A percentile compares a stretch with the other conserved stretches of the same genome.
Evolutionary conservation across 30 jellyfish, hydroid and myxozoan species (phyloP).

Genomic region (Phacellophora camtschatica): DNA sequence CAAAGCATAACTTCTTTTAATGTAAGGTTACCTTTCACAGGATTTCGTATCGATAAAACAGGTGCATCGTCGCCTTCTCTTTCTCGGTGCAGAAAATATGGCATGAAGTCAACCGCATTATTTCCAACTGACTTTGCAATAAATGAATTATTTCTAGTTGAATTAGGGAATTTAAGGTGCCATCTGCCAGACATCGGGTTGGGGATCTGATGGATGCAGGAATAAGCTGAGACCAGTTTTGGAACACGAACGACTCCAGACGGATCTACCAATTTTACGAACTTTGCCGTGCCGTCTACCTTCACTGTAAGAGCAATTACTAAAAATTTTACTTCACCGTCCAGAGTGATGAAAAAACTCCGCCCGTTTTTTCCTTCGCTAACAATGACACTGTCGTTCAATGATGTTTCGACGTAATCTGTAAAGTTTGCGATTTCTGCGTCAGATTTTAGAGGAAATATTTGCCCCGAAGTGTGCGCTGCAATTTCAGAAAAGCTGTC

Average conservation of each 20-base stretch:
- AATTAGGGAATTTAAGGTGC: conserved; percentile 39
- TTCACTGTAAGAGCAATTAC: conserved; percentile 22
- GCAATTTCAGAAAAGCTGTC: conserved; percentile 68
- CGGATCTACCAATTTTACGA: conserved; percentile 42
- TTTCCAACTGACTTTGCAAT: conserved; percentile 43
- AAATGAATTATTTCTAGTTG: conserved; percentile 7
- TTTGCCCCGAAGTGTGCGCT: conserved; percentile 80
- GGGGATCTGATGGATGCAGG: conserved; percentile 2
- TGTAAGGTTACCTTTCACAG: conserved; percentile 13
- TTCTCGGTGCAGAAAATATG: conserved; percentile 50
- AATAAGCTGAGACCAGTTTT: neutral
- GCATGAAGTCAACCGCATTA: conserved; percentile 28
- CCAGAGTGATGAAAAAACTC: neutral
- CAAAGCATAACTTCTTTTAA: too few species aligned
- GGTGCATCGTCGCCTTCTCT: conserved; percentile 15
- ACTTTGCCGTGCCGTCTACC: conserved; percentile 13
- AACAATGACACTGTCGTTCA: conserved; percentile 37
- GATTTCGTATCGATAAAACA: conserved; percentile 5
- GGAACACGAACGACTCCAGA: conserved; percentile 16
- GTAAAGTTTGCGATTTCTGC: conserved; percentile 34
- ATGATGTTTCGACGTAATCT: conserved; percentile 47
- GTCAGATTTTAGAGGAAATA: conserved; percentile 26
- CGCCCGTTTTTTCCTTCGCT: conserved; percentile 55
- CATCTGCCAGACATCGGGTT: conserved; percentile 62
- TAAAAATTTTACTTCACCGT: conserved; percentile 22